Evolutionary conservation across 2,888 invertebrate species (phyloP).

Genomic region (Formica aserva): DNA sequence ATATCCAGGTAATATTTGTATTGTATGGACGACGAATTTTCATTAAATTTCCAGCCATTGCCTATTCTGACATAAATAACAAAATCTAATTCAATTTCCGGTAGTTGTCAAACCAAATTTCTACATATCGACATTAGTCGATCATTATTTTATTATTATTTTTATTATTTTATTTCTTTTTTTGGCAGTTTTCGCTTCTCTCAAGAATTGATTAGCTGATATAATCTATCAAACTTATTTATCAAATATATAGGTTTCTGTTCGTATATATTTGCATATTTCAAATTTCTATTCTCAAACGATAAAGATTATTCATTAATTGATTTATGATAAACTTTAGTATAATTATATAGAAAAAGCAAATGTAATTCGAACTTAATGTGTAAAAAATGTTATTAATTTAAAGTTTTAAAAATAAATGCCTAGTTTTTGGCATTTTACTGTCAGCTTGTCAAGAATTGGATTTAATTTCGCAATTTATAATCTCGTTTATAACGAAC

Average conservation of each 20-base stretch:
- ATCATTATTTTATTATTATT: not conserved
- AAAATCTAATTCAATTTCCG: slow-evolving; percentile 20
- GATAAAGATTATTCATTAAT: not conserved
- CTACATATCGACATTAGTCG: not conserved
- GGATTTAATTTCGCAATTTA: not conserved
- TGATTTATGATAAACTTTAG: not conserved
- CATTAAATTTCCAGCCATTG: not conserved
- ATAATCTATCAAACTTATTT: no score
- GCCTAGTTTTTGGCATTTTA: not conserved
- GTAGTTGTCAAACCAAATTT: not conserved
- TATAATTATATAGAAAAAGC: not conserved
- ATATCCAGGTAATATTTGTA: not conserved
- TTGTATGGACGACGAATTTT: slow-evolving; percentile 6
- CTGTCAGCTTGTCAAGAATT: not conserved
- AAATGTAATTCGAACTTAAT: not conserved
- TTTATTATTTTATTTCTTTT: no score
- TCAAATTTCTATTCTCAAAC: not conserved
- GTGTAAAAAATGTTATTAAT: not conserved
- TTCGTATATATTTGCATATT: not conserved
- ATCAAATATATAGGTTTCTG: not conserved
- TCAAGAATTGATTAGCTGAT: not conserved
- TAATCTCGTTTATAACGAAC: not conserved
- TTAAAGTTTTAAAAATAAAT: not conserved
- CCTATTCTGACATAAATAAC: not conserved
- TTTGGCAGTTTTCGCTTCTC: not conserved